Evolutionary conservation across 1,140 invertebrate genomes (phyloP).

Genomic region (Oryzaephilus surinamensis): DNA sequence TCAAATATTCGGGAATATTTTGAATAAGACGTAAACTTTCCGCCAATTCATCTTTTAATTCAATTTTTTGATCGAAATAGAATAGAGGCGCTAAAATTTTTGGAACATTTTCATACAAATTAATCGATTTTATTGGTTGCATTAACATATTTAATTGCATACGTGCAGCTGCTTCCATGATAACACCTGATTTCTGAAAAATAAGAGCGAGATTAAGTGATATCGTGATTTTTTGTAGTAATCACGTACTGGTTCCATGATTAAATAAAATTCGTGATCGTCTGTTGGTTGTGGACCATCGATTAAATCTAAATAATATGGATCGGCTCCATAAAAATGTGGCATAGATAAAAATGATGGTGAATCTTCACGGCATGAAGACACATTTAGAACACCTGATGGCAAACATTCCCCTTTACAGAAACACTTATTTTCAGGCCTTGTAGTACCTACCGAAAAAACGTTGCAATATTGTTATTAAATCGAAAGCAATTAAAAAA

Average conservation of each 20-base stretch:
- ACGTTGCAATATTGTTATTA: background rate
- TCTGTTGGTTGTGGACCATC: constrained; percentile 38
- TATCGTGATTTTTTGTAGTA: background rate
- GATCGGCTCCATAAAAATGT: constrained; percentile 65
- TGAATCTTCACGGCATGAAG: constrained; percentile 49
- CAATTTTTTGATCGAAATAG: constrained; percentile 28
- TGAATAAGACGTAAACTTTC: constrained; percentile 22
- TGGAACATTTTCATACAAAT: constrained; percentile 24
- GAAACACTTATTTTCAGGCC: constrained; percentile 54
- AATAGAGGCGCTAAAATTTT: constrained; percentile 29
- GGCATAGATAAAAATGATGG: constrained; percentile 68
- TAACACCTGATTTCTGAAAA: constrained; percentile 30
- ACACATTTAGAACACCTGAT: constrained; percentile 49
- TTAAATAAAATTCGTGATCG: constrained; percentile 56
- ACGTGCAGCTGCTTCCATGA: constrained; percentile 40
- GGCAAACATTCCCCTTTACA: constrained; percentile 60
- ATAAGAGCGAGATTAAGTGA: constrained; percentile 3
- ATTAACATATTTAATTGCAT: constrained; percentile 69
- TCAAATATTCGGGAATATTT: constrained; percentile 22
- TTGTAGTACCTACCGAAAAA: background rate
- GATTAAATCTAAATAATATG: constrained; percentile 42
- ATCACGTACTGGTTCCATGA: constrained; percentile 54
- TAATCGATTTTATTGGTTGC: constrained; percentile 43
- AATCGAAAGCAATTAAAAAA: background rate
- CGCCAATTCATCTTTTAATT: constrained; percentile 22